Conservation (phyloP, 2,113 vertebrate species). For the Phocoena phocoena region DNA sequence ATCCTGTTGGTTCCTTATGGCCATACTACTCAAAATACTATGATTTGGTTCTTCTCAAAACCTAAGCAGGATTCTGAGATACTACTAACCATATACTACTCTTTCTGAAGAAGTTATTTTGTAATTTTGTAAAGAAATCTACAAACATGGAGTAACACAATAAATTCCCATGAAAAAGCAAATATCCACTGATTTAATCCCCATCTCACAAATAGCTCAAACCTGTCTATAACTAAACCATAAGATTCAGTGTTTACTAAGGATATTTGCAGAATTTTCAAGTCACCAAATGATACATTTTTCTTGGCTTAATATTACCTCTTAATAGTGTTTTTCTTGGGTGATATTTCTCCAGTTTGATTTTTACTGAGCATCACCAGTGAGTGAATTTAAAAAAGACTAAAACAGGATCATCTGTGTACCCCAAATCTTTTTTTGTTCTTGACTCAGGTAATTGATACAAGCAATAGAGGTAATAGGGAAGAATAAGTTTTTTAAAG, state of each 20-base stretch:
- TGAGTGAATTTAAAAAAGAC: constrained; percentile 20
- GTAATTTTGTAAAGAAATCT: constrained; percentile 34
- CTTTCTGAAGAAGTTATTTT: constrained; percentile 32
- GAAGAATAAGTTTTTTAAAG: neutral
- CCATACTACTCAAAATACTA: neutral
- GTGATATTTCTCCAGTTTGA: neutral
- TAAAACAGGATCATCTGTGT: neutral
- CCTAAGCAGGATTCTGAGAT: neutral
- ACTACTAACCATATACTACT: neutral
- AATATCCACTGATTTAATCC: neutral
- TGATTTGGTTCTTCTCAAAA: neutral
- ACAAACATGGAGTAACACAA: neutral
- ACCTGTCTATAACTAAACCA: neutral
- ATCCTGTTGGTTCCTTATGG: neutral
- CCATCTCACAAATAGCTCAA: neutral
- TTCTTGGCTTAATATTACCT: neutral
- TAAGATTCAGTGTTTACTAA: constrained; percentile 30
- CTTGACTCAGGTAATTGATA: constrained; percentile 39
- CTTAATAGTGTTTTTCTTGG: constrained; percentile 13
- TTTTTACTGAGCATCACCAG: constrained; percentile 9
- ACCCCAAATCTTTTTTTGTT: neutral
- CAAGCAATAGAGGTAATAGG: neutral
- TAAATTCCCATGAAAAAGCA: constrained; percentile 19
- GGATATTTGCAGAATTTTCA: constrained; percentile 39
- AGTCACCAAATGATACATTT: constrained; percentile 24